These are phyloP conservation scores for Carduelis carduelis DNA, from an alignment of 2,797 vertebrate species.

Conservation along the genomic window DNA sequence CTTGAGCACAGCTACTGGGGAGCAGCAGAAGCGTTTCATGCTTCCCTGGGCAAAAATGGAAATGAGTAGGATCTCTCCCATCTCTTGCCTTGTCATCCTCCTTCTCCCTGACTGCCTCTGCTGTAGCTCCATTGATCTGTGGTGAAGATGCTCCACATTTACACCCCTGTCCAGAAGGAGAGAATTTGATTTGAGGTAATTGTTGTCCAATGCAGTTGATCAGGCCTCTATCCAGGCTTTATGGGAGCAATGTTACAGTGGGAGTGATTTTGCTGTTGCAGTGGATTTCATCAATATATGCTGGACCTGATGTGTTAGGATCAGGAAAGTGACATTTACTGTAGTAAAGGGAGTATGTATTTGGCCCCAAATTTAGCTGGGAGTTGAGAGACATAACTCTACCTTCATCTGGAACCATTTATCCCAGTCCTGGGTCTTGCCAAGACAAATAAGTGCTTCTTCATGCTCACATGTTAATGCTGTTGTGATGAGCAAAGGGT, in stretches of 20 bases:
- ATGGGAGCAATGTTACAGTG: neutral
- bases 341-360: neutral
- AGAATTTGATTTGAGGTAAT: conserved; percentile 45
- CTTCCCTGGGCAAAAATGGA: conserved; percentile 2
- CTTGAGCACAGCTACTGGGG: neutral
- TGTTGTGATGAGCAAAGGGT: conserved; percentile 14
- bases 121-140: neutral
- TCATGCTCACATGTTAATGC: conserved; percentile 14
- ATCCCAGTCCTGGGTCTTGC: neutral
- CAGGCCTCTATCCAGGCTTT: neutral
- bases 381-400: conserved; percentile 12
- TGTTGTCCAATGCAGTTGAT: neutral
- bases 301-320: conserved; percentile 32
- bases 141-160: neutral
- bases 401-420: conserved; percentile 47
- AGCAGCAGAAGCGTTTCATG: neutral
- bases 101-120: neutral
- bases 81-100: neutral
- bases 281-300: conserved; percentile 33
- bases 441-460: conserved; percentile 23
- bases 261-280: conserved; percentile 23
- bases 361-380: conserved; percentile 36
- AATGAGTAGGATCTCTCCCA: neutral
- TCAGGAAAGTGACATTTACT: conserved; percentile 50
- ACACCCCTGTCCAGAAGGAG: neutral